phyloP scores from a whole-genome alignment of 2,888 invertebrate genomes.

The Drosophila rubida region DNA sequence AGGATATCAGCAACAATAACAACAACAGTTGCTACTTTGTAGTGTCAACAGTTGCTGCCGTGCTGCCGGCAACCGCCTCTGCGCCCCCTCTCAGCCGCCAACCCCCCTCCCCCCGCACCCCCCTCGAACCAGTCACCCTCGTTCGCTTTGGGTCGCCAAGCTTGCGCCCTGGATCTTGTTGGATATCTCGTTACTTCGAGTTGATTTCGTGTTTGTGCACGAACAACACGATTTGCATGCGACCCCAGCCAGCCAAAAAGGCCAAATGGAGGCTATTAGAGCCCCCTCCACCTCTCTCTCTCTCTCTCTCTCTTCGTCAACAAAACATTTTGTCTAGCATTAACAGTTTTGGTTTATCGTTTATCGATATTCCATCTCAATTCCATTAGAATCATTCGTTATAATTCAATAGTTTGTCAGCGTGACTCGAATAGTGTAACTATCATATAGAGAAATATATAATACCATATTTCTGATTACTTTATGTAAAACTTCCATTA shows the following conservation, averaged over 20 bases:
- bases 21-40: conserved; percentile 59
- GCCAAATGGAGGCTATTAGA: neutral
- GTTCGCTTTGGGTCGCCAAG: conserved; percentile 14
- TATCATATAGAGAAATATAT: no score
- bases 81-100: neutral
- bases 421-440: no score
- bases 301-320: no score
- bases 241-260: neutral
- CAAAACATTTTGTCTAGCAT: neutral
- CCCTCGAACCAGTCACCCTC: neutral
- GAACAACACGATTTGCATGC: conserved; percentile 10
- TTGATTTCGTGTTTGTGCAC: conserved; percentile 27
- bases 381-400: no score
- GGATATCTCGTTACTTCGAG: conserved; percentile 33
- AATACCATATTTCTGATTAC: no score
- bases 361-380: neutral
- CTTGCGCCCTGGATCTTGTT: conserved; percentile 22
- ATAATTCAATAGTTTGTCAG: no score
- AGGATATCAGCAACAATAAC: conserved; percentile 52
- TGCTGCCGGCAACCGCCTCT: conserved; percentile 6
- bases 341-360: neutral
- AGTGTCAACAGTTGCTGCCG: conserved; percentile 72
- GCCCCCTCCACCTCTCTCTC: neutral
- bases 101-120: no score
- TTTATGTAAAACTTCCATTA: no score